Evolutionary conservation across 2,888 invertebrate species (phyloP), one percentile per base, ranked within the genome.

Genomic region (Tetrapedia diversipes): DNA sequence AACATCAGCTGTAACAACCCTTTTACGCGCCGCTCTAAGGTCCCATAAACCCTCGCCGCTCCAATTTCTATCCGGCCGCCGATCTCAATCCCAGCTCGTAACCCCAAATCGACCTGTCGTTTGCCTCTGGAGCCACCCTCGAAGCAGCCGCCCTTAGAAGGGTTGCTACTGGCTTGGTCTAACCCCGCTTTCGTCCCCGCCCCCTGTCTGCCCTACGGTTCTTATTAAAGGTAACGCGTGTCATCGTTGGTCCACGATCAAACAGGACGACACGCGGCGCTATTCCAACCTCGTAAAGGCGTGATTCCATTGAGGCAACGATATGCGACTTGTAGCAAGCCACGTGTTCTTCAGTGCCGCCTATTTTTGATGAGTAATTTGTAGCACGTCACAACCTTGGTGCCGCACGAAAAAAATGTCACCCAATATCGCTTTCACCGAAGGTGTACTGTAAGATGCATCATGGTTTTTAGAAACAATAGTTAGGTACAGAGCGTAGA

Each of bases 81-180:
- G 59, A 71, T 71, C 71, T 47, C 24, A 71, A 71, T 75, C 71
- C 54, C 64, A 14, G 71, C 19, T 65, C 51, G 51, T 64, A 64
- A 34, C 41, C 59, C 51, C 11, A 65, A 65, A 75, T 65, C 71
- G 74, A 60, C 64, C 74, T 75, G 71, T 74, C 74, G 71, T 63
- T 57, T 59, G 51, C 71, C 70, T 67, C 54, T 34, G 22, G n/a
- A 8, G 24, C 37, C 56, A 41, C 73, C 63, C 57, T 59, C 47
- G 8, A 53, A 39, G 22, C 59, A 16, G 7, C 54, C 39, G 6
- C 41, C 39, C 51, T 19, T 22, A 34, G 16, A 47, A 64, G 74
- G 71, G 64, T 60, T 75, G 74, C 16, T 19, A 60, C 19, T 14
- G 64, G 71, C 74, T 71, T 64, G 64, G 34, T n/a, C 71, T 19